Base-by-base conservation (phyloP, 2,113 vertebrate species). In the Dolichotis patagonum region DNA sequence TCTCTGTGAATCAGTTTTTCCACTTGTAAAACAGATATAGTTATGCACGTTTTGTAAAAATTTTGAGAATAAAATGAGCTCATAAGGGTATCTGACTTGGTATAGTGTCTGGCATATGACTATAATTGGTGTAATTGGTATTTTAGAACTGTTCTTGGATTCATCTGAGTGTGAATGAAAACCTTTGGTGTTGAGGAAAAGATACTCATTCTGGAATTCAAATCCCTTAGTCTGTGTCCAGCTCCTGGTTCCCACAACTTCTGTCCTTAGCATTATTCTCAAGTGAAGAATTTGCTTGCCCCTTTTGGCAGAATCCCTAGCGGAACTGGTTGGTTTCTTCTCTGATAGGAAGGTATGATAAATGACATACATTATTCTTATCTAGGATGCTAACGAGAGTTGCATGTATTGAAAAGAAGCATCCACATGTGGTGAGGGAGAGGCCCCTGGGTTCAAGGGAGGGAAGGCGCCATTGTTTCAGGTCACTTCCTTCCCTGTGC, bases 401-500 rank as follows among this genome's bases (percentile, higher is more conserved):
- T 43, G 22, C 16, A 11, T 28, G 1, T 38, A 22, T 6, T 41
- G 49, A 69, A 49, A 77, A 14, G 58, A 67, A 43, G 28, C 2
- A 1, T 14, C 38, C 0, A 1, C 14, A 0, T 0, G 6, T 52
- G 35, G 43, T 41, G 13, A n/a, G 5, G n/a, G 46, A 67, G 81
- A 22, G 17, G 14, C 3, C 28, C 35, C 26, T 22, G 82, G 28
- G 35, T 30, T 3, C 4, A 4, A 26, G 30, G 26, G 52, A 5
- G 0, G 11, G 0, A 30, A 1, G 71, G 28, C 16, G 14, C 43
- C 75, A 3, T 49, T 46, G 26, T 49, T 38, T 78, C 73, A 30
- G 41, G 73, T 46, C 43, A 30, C 26, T 7, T 46, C 26, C 43
- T 30, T 77, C 41, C 73, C 71, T 75, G 71, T 14, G 22, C 22